These are phyloP conservation scores for Silurus glanis DNA, from an alignment of 2,113 vertebrate genomes.

Conservation along the genomic window DNA sequence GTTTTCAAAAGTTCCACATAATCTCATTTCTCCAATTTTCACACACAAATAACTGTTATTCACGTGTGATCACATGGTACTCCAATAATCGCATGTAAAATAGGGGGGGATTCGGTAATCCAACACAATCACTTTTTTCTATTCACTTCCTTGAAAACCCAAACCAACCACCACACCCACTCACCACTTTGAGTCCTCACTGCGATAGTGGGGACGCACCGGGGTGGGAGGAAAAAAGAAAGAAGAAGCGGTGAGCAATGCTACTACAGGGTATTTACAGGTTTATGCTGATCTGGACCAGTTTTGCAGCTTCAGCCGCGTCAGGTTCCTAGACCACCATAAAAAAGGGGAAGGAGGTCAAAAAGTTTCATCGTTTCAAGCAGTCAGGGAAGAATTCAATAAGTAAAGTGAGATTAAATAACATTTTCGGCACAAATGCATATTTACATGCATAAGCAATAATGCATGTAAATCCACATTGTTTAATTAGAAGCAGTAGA, in stretches of 20 bases:
- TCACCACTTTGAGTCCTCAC: slow-evolving; percentile 20
- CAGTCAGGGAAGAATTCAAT: neutral
- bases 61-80: too few species aligned
- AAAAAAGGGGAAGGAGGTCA: neutral
- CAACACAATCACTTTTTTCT: neutral
- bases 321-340: slow-evolving; percentile 13
- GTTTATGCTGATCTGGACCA: slow-evolving; percentile 28
- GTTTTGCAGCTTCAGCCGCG: neutral
- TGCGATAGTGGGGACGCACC: neutral
- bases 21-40: too few species aligned
- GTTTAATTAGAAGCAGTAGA: slow-evolving; percentile 17
- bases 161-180: slow-evolving; percentile 15
- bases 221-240: slow-evolving; percentile 2
- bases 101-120: too few species aligned
- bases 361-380: neutral
- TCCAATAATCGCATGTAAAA: too few species aligned
- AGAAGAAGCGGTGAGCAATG: neutral
- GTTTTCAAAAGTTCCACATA: too few species aligned
- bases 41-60: too few species aligned
- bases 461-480: slow-evolving; percentile 8
- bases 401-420: neutral
- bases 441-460: neutral
- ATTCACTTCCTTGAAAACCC: neutral
- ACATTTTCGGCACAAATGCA: neutral
- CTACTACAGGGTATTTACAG: neutral